These are phyloP conservation scores for Lethrus apterus DNA, from an alignment of 1,140 invertebrate species.

Conservation along the genomic window DNA sequence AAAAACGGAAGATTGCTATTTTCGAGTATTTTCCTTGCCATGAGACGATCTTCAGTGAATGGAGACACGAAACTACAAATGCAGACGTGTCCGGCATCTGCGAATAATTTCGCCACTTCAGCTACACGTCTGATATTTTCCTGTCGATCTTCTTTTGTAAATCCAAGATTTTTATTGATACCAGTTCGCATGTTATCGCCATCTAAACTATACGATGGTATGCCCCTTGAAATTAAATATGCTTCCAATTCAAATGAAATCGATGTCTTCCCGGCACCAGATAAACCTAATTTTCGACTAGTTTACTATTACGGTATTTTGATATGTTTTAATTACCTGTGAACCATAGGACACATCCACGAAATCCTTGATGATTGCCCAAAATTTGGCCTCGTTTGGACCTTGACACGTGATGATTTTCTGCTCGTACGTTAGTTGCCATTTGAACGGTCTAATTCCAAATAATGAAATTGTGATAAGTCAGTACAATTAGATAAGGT, in stretches of 20 bases:
- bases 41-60: constrained; percentile 78
- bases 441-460: constrained; percentile 37
- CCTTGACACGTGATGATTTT: constrained; percentile 87
- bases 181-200: constrained; percentile 92
- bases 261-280: constrained; percentile 95
- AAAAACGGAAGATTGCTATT: constrained; percentile 80
- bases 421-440: constrained; percentile 81
- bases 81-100: constrained; percentile 89
- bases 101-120: constrained; percentile 93
- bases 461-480: neutral
- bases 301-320: no score
- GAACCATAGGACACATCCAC: constrained; percentile 96
- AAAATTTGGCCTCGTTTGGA: constrained; percentile 82
- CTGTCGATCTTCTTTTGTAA: constrained; percentile 82
- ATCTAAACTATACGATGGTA: constrained; percentile 90
- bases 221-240: constrained; percentile 73
- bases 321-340: constrained; percentile 58
- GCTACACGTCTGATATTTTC: constrained; percentile 95
- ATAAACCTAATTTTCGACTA: no score
- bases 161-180: constrained; percentile 92
- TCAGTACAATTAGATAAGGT: no score
- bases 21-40: constrained; percentile 79
- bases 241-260: constrained; percentile 93
- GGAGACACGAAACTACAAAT: constrained; percentile 96
- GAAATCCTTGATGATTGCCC: constrained; percentile 65